phyloP scores from a whole-genome alignment of 2,113 vertebrate genomes.

The crab-eating macaque (Macaca fascicularis) region T2T-MFA8v1.1 NC_088376.1:79922501-79923000 shows the following conservation, averaged over 20 bases:
- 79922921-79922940: slow-evolving; percentile 18
- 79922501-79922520: background rate
- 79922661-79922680: background rate
- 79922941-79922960: background rate
- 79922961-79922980: background rate
- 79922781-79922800: background rate
- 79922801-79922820: background rate
- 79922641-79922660: background rate
- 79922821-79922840: background rate
- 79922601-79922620: background rate
- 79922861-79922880: background rate
- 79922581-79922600: background rate
- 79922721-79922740: background rate
- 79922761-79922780: background rate
- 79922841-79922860: background rate
- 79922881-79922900: slow-evolving; percentile 1
- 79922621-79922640: background rate
- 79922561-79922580: background rate
- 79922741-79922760: background rate
- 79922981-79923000: background rate
- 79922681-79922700: background rate
- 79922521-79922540: background rate
- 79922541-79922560: background rate
- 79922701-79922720: background rate
- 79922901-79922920: background rate